Base-by-base conservation (phyloP, 2,113 vertebrate species). In the Muntiacus reevesi region DNA sequence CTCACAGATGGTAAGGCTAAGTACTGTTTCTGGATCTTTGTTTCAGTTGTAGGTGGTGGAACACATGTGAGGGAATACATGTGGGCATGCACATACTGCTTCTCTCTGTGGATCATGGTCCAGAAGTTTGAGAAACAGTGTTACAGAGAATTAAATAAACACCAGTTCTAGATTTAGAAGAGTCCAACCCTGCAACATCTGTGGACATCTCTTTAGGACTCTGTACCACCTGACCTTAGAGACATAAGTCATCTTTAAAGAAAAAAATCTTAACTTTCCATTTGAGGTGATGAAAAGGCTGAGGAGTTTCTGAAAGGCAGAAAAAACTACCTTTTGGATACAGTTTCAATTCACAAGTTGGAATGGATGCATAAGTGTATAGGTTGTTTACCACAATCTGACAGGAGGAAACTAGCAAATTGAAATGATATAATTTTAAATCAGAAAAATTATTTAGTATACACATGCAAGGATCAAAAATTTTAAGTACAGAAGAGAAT, bases 261-360 rank as follows among this genome's bases (percentile, higher is more conserved):
- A 84, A 83, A n/a, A 97, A 91, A 86, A 87, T 43, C 71, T 93
- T 93, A 87, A 78, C 91, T 79, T 95, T 64, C 67, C 25, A 84
- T 14, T 5, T 27, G 71, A 92, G 74, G 45, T 85, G 64, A 82
- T 3, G 5, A 89, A 92, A 94, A 88, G 62, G 23, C 16, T 57
- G 11, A 83, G 45, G 78, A 79, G 25, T 59, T 52, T 43, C 16
- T 33, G 59, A 78, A 76, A 89, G 25, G 83, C 25, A 30, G n/a
- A 88, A 85, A 47, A 85, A 81, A 52, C 52, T 23, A 8, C 40
- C 45, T 88, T 54, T 40, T 74, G 59, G 83, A 60, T 54, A 27
- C 4, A 40, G n/a, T 40, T 57, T 21, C 30, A 82, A 79, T 23
- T 54, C 3, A 89, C 55, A 54, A 93, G 33, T 4, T 15, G 13